Evolutionary conservation across 2,888 invertebrate genomes (phyloP).

Genomic region (Nomada hirtipes): DNA sequence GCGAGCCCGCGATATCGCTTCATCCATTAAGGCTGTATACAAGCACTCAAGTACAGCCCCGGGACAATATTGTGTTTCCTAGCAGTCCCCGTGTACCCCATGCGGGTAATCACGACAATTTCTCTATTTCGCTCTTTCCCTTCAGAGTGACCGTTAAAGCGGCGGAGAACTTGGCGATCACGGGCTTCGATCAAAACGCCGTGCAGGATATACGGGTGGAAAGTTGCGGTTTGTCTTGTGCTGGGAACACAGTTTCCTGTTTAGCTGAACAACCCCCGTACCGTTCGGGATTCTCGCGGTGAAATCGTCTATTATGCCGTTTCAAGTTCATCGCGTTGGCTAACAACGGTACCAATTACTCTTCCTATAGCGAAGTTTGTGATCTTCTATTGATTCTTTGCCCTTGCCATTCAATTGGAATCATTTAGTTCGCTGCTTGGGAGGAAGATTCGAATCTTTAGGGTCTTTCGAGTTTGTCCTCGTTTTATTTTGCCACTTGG

Average conservation of each 20-base stretch:
- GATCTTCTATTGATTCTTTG: background rate
- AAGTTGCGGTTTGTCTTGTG: constrained; percentile 56
- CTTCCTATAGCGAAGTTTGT: background rate
- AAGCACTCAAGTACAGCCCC: constrained; percentile 36
- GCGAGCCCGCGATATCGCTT: constrained; percentile 49
- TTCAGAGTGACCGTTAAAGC: constrained; percentile 51
- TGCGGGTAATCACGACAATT: constrained; percentile 67
- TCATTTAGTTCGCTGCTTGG: no score
- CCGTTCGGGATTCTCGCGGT: constrained; percentile 4
- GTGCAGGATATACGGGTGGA: constrained; percentile 50
- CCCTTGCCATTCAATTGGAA: no score
- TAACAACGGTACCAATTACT: background rate
- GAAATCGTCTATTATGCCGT: background rate
- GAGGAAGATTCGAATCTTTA: no score
- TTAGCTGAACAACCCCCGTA: constrained; percentile 36
- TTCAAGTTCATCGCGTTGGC: background rate
- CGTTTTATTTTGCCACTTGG: no score
- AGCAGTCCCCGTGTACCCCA: constrained; percentile 54
- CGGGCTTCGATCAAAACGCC: constrained; percentile 55
- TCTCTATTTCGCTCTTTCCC: constrained; percentile 12
- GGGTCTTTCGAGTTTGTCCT: no score
- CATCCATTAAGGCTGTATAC: constrained; percentile 61
- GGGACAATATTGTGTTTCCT: constrained; percentile 66
- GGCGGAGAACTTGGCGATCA: constrained; percentile 57
- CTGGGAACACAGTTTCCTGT: constrained; percentile 56